Conservation (phyloP, 2,888 invertebrate genomes). For the Andrena haemorrhoa region DNA sequence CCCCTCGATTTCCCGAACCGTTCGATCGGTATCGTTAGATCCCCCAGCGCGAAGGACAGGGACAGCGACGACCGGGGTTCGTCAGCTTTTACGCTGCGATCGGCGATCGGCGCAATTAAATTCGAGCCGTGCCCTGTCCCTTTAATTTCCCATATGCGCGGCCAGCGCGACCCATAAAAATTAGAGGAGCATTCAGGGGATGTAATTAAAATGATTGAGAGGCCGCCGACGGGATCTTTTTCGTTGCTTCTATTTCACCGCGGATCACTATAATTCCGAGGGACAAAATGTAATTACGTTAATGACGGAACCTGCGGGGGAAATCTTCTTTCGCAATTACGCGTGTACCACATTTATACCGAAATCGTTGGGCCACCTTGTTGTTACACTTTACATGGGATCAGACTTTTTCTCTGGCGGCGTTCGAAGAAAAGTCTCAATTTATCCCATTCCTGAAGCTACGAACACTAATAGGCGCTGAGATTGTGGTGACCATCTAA, state of each 20-base stretch:
- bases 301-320: slow-evolving; percentile 45
- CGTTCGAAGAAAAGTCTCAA: neutral
- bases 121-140: slow-evolving; percentile 19
- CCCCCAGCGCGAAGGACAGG: slow-evolving; percentile 5
- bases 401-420: neutral
- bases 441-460: neutral
- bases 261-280: slow-evolving; percentile 45
- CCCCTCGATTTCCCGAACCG: too few relatives aligned
- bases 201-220: slow-evolving; percentile 52
- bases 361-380: neutral
- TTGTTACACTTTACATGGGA: neutral
- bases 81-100: slow-evolving; percentile 50
- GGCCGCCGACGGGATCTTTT: slow-evolving; percentile 19
- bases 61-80: slow-evolving; percentile 38
- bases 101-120: slow-evolving; percentile 65
- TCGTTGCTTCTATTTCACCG: slow-evolving; percentile 41
- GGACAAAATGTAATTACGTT: slow-evolving; percentile 49
- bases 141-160: slow-evolving; percentile 51
- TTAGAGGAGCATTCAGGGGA: slow-evolving; percentile 43
- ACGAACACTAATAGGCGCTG: neutral
- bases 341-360: slow-evolving; percentile 36
- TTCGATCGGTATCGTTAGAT: neutral
- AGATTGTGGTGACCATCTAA: too few relatives aligned
- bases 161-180: slow-evolving; percentile 40
- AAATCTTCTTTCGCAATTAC: slow-evolving; percentile 37